Percentiles rank a stretch among this genome's conserved stretches.
These are phyloP conservation scores for Melieria picta DNA, from an alignment of 2,888 invertebrate species.

Conservation along the genomic window DNA sequence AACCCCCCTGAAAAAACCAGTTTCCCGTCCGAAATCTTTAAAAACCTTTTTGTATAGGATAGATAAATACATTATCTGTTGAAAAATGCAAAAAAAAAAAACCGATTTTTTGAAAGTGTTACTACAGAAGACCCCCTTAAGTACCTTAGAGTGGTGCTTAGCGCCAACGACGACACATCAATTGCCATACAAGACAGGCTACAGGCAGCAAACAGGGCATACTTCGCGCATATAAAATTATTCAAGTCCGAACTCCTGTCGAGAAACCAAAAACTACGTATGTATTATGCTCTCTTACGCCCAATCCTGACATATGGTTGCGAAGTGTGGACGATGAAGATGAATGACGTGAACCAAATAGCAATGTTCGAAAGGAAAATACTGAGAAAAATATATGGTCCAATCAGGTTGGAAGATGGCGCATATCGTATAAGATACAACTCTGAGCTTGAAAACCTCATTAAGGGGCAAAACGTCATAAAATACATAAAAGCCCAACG, in stretches of 20 bases:
- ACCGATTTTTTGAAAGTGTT: no score
- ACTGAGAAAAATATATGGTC: constrained; percentile 13
- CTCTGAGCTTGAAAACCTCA: neutral
- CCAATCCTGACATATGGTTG: constrained; percentile 24
- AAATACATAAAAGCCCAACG: no score
- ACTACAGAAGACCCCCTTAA: no score
- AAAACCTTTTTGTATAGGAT: no score
- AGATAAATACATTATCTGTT: no score
- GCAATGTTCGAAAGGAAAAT: constrained; percentile 15
- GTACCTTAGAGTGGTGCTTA: neutral
- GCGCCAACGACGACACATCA: neutral
- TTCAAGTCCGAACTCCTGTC: neutral
- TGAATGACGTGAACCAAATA: constrained; percentile 4
- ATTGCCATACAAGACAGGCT: constrained; percentile 20
- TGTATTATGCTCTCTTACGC: constrained; percentile 9
- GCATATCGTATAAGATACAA: constrained; percentile 2
- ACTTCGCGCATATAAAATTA: constrained; percentile 9
- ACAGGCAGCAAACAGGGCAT: constrained; percentile 1
- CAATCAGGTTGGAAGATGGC: constrained; percentile 9
- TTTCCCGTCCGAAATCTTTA: no score
- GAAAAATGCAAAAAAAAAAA: no score
- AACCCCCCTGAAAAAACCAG: no score
- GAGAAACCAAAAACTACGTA: neutral
- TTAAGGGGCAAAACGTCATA: no score
- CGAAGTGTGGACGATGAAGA: constrained; percentile 24